A percentile compares a stretch with the other conserved stretches of the same genome.
These are phyloP conservation scores for Irena cyanogastra DNA, from an alignment of 2,113 vertebrate species.

Conservation along the genomic window DNA sequence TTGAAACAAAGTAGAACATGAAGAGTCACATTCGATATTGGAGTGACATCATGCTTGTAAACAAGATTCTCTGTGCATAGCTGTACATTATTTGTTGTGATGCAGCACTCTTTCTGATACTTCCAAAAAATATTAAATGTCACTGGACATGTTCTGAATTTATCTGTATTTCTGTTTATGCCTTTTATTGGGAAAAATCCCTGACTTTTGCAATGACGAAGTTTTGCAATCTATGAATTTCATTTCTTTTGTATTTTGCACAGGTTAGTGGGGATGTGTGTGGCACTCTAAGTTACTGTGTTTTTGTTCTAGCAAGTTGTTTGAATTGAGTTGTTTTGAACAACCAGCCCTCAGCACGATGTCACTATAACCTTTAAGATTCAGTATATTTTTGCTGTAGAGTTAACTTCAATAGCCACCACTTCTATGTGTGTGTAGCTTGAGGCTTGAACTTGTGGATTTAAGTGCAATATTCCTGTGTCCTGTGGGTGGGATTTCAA, in stretches of 20 bases:
- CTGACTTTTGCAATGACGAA: neutral
- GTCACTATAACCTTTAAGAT: neutral
- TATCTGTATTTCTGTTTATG: neutral
- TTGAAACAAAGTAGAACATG: neutral
- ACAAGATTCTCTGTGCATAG: neutral
- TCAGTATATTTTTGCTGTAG: neutral
- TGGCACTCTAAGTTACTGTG: neutral
- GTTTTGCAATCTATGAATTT: neutral
- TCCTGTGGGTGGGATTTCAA: neutral
- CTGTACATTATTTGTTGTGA: neutral
- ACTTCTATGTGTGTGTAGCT: rapidly evolving
- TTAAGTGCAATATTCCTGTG: neutral
- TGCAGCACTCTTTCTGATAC: neutral
- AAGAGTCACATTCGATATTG: neutral
- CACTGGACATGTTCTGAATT: neutral
- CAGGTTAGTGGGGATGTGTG: neutral
- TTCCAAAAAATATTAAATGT: neutral
- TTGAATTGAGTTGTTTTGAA: neutral
- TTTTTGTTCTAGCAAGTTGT: neutral
- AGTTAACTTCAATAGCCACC: neutral
- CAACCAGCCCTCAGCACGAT: neutral
- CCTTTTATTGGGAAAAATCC: neutral
- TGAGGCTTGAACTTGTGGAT: neutral
- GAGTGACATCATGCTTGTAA: neutral
- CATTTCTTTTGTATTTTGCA: neutral